A percentile compares a stretch with the other conserved stretches of the same genome.
Evolutionary conservation across 2,888 invertebrate genomes (phyloP).

Genomic region (Cremastinae sp.): DNA sequence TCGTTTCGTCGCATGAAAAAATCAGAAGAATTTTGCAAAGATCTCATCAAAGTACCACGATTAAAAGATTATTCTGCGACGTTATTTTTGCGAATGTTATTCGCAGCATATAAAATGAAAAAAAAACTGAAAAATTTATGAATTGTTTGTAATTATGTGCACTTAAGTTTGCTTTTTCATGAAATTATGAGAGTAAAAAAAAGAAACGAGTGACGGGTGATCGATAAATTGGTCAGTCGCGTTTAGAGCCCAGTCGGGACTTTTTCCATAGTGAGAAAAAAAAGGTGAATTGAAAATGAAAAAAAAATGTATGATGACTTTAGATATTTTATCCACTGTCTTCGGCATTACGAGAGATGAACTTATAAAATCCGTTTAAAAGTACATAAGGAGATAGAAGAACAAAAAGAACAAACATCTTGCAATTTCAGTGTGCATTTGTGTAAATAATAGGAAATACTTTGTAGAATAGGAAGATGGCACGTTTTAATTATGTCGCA

Average conservation of each 20-base stretch:
- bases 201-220: neutral
- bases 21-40: conserved; percentile 7
- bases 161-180: conserved; percentile 9
- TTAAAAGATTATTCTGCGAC: conserved; percentile 17
- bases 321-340: conserved; percentile 44
- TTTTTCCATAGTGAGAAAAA: neutral
- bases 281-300: neutral
- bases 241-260: neutral
- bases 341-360: conserved; percentile 35
- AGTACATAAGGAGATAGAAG: conserved; percentile 21
- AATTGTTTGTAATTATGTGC: conserved; percentile 25
- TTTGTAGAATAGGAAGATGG: conserved; percentile 59
- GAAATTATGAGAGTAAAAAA: conserved; percentile 7
- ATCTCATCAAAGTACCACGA: conserved; percentile 17
- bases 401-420: conserved; percentile 45
- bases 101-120: conserved; percentile 9
- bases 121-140: conserved; percentile 13
- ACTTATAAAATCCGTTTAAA: conserved; percentile 24
- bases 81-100: conserved; percentile 28
- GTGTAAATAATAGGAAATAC: conserved; percentile 71
- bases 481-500: conserved; percentile 48
- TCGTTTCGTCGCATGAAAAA: conserved; percentile 16
- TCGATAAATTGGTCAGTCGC: neutral
- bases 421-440: conserved; percentile 73
- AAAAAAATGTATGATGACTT: conserved; percentile 24